Base-by-base conservation (phyloP, 2,797 vertebrate genomes). In the Scarus forsteni region DNA sequence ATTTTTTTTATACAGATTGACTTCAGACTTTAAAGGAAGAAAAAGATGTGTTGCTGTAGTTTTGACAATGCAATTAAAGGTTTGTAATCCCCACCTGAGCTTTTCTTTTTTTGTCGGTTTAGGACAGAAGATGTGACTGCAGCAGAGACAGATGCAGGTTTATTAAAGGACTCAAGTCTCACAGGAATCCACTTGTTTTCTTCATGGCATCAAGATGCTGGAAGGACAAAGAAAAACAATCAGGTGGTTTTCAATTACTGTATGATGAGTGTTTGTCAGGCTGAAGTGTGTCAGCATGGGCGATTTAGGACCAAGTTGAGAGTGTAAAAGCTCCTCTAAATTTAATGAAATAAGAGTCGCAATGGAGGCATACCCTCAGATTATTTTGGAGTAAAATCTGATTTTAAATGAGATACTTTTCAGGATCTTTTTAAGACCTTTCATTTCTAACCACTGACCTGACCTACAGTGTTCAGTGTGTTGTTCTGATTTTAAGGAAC, bases 1-100 rank as follows among this genome's bases (percentile, higher is more conserved):
- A 91, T 89, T 83, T 91, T 83, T 91, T 89, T 90, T 89, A 84
- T 63, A 81, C 81, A 89, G 88, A 90, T 93, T 91, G 90, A 86
- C 89, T 85, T 91, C 89, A 88, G 80, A 80, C 81, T 88, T 90
- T 83, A 83, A 91, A 71, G 83, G 50, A 75, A 84, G 39, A 81
- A 60, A 74, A 42, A 52, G 72, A 88, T 62, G 49, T 62, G 81
- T 83, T 87, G 79, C 76, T 69, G 70, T 75, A 80, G 67, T 86
- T 91, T 88, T 93, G 92, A 92, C 90, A 91, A 88, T 79, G 88
- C 89, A 93, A 93, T 93, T 93, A 93, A 92, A 93, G 89, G 65
- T 86, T 86, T 83, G 81, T 89, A 91, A 91, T 92, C 89, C 89
- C 75, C 63, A 71, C 61, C 81, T 79, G 79, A 80, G 87, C 60